A percentile compares a stretch with the other conserved stretches of the same genome.
These are phyloP conservation scores for Hyperoplus immaculatus DNA, from an alignment of 2,797 vertebrate species.

Conservation along the genomic window DNA sequence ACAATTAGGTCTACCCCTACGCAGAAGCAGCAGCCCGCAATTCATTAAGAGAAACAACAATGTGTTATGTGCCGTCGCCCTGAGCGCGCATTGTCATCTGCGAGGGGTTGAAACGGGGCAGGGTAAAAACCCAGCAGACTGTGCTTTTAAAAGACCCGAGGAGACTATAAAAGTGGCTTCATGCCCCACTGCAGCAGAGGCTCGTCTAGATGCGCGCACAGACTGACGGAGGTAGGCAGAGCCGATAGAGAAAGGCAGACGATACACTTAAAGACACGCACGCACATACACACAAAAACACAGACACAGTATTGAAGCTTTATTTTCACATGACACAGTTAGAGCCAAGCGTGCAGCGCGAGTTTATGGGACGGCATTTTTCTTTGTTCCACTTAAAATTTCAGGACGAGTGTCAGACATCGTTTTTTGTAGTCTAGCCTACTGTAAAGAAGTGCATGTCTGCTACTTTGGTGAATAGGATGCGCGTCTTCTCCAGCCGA, in stretches of 20 bases:
- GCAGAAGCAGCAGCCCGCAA: slow-evolving; percentile 40
- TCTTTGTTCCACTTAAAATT: slow-evolving; percentile 3
- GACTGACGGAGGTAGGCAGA: slow-evolving; percentile 54
- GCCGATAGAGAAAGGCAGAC: slow-evolving; percentile 44
- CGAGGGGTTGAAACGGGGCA: slow-evolving; percentile 67
- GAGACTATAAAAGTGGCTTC: slow-evolving; percentile 82
- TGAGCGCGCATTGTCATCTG: slow-evolving; percentile 61
- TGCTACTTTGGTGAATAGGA: slow-evolving; percentile 58
- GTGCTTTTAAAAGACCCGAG: slow-evolving; percentile 72
- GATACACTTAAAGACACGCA: slow-evolving; percentile 9
- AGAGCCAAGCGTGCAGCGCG: slow-evolving; percentile 18
- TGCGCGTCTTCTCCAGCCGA: slow-evolving; percentile 62
- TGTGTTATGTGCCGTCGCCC: slow-evolving; percentile 53
- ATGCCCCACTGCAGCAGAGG: slow-evolving; percentile 70
- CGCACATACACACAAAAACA: not conserved
- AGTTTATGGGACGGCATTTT: slow-evolving; percentile 1
- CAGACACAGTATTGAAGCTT: not conserved
- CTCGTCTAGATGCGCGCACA: slow-evolving; percentile 63
- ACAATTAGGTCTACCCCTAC: slow-evolving; percentile 6
- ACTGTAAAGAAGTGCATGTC: slow-evolving; percentile 3
- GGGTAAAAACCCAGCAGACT: slow-evolving; percentile 64
- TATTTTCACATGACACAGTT: slow-evolving; percentile 30
- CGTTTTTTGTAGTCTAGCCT: not conserved
- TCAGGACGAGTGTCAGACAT: not conserved
- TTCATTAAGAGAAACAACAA: slow-evolving; percentile 42